A percentile compares a stretch with the other conserved stretches of the same genome.
phyloP scores from a whole-genome alignment of 2,888 invertebrate genomes.

The Hirtodrosophila trivittata region DNA sequence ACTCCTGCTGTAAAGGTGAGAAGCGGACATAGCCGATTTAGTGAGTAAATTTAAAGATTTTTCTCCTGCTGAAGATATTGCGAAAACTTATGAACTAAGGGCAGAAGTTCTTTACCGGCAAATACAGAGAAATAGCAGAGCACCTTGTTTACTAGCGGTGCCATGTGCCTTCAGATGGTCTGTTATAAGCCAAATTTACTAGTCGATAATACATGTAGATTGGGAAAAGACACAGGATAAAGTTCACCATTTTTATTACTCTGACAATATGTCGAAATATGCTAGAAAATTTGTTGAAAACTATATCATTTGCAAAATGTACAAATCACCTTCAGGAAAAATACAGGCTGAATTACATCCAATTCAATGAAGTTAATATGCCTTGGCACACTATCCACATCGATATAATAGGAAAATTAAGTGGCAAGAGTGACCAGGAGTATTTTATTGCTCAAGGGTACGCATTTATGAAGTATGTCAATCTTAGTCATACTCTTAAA shows the following conservation, averaged over 20 bases:
- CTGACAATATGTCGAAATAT: slow-evolving; percentile 12
- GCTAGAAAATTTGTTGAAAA: not conserved
- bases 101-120: slow-evolving; percentile 7
- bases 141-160: too few species aligned
- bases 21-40: not conserved
- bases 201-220: slow-evolving; percentile 24
- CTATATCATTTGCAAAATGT: too few species aligned
- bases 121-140: slow-evolving; percentile 24
- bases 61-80: slow-evolving; percentile 1
- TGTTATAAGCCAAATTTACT: slow-evolving; percentile 18
- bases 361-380: too few species aligned
- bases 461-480: too few species aligned
- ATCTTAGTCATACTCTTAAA: too few species aligned
- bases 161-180: slow-evolving; percentile 16
- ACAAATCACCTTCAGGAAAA: too few species aligned
- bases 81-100: slow-evolving; percentile 1
- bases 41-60: not conserved
- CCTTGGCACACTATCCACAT: too few species aligned
- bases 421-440: too few species aligned
- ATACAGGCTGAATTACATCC: too few species aligned
- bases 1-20: too few species aligned
- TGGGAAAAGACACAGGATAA: slow-evolving; percentile 21
- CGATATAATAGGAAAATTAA: too few species aligned
- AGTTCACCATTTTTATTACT: slow-evolving; percentile 5
- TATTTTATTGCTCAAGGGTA: too few species aligned